Conservation (phyloP, 2,113 vertebrate species). For the Cinclus mexicanus region DNA sequence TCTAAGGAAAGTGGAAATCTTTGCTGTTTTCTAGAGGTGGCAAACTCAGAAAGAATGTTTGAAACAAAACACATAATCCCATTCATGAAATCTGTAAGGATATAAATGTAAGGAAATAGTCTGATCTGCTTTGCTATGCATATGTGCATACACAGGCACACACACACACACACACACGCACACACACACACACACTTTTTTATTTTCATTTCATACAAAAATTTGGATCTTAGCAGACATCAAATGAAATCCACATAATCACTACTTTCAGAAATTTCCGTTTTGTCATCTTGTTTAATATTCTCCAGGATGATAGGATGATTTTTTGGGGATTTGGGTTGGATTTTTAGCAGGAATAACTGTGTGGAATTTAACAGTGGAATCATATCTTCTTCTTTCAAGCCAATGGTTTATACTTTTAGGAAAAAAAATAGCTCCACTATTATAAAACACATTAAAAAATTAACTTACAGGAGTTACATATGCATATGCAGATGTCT, state of each 20-base stretch:
- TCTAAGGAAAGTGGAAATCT: not conserved
- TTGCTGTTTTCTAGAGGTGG: not conserved
- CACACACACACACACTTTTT: not conserved
- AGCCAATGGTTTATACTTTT: not conserved
- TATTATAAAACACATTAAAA: not conserved
- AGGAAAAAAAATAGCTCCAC: not conserved
- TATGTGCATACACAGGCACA: not conserved
- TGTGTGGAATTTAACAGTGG: not conserved
- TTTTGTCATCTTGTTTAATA: not conserved
- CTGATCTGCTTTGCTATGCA: not conserved
- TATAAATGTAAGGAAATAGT: not conserved
- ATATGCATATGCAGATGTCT: not conserved
- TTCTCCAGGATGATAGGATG: not conserved
- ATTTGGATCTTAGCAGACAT: not conserved
- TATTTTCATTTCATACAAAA: not conserved
- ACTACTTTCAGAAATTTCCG: not conserved
- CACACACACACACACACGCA: not conserved
- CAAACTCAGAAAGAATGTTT: not conserved
- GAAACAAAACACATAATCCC: not conserved
- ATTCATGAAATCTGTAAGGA: not conserved
- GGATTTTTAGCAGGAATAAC: not conserved
- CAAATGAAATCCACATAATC: not conserved
- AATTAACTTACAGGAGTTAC: not conserved
- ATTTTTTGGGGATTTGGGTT: not conserved
- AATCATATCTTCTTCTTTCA: not conserved